A percentile compares a stretch with the other conserved stretches of the same genome.
Evolutionary conservation across 2,113 vertebrate species (phyloP).

Genomic region (Protobothrops flavoviridis): DNA sequence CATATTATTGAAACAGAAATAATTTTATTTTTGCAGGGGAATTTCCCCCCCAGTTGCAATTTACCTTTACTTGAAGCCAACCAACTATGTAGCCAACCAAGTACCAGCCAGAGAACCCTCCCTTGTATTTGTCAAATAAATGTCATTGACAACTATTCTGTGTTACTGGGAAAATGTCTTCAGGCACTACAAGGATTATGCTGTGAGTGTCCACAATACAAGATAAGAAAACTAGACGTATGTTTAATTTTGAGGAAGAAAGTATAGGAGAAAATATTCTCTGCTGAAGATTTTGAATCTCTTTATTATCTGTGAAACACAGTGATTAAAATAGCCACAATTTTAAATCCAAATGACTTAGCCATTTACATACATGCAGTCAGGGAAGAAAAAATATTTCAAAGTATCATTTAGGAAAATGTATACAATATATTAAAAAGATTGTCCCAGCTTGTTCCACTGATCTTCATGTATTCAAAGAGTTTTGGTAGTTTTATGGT

Average conservation of each 20-base stretch:
- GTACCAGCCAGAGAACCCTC: too few relatives aligned
- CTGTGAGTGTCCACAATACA: not conserved
- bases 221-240: not conserved
- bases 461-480: not conserved
- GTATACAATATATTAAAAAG: not conserved
- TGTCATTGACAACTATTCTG: not conserved
- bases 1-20: not conserved
- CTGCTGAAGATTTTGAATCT: not conserved
- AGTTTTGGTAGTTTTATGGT: not conserved
- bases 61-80: not conserved
- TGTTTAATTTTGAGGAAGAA: not conserved
- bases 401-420: not conserved
- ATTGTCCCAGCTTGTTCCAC: not conserved
- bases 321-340: not conserved
- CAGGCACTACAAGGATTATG: not conserved
- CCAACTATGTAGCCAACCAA: not conserved
- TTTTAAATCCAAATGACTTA: not conserved
- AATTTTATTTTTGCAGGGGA: not conserved
- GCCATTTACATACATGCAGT: not conserved
- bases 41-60: not conserved
- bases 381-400: not conserved
- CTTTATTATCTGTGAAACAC: not conserved
- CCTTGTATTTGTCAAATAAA: constrained; percentile 9
- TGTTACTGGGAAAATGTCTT: not conserved
- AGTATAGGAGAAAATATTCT: not conserved